Conservation (phyloP, 92 coral and sea anemone species). For the Bergia puertoricense region DNA sequence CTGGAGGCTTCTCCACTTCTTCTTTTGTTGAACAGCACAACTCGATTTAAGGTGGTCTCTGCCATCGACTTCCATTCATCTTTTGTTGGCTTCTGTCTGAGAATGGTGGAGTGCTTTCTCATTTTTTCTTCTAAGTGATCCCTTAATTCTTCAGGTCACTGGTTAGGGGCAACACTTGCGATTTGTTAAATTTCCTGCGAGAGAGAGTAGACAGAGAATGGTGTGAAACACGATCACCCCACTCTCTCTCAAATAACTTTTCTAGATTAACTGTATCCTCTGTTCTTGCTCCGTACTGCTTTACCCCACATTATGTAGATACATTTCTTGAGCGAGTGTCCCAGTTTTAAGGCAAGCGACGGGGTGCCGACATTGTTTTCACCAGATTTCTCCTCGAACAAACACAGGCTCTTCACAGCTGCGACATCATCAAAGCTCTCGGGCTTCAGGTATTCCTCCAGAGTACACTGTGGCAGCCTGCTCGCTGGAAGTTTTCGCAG, state of each 20-base stretch:
- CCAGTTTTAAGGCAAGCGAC: conserved; percentile 24
- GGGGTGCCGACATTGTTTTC: conserved; percentile 25
- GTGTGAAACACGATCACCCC: conserved; percentile 34
- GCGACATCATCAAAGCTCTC: neutral
- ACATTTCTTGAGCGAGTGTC: conserved; percentile 27
- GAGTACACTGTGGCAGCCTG: no score
- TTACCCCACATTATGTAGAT: neutral
- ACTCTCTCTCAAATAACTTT: conserved; percentile 19
- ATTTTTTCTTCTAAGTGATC: conserved; percentile 6
- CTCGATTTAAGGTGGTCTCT: conserved; percentile 3
- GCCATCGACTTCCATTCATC: conserved; percentile 28
- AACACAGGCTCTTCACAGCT: neutral
- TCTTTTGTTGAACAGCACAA: conserved; percentile 47
- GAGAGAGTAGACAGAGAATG: conserved; percentile 14
- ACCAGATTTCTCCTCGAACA: neutral
- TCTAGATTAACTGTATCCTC: no score
- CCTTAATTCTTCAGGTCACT: conserved; percentile 27
- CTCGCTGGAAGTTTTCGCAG: no score
- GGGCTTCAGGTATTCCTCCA: no score
- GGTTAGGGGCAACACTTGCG: conserved; percentile 18
- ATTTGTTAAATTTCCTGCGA: conserved; percentile 18
- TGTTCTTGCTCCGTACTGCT: no score
- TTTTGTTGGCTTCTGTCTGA: conserved; percentile 10
- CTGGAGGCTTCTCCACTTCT: conserved; percentile 56
- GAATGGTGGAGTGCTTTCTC: neutral